Evolutionary conservation across 2,797 vertebrate species (phyloP), one percentile per base, ranked within the genome.

Genomic region (Fringilla coelebs): DNA sequence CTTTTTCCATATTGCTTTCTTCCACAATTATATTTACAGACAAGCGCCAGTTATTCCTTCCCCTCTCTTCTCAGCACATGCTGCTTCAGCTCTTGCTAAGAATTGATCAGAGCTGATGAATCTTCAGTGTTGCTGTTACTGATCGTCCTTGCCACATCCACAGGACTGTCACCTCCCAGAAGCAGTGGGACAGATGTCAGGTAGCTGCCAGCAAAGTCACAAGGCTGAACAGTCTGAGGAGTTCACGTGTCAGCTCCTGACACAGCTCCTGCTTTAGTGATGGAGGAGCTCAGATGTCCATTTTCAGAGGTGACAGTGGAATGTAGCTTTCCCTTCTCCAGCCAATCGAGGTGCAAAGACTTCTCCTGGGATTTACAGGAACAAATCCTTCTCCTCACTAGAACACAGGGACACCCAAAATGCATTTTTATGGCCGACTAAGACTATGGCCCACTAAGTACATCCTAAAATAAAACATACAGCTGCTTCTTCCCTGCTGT

Each of bases 21-120:
- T 80, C 76, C 87, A 67, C 89, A 86, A 82, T 96, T 94, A 90
- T 62, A 94, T 95, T 95, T 96, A 94, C 80, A 48, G 91, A 71
- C 82, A 79, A 90, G 77, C 24, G 9, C 84, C 96, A 96, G 46
- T 94, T 95, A 94, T 82, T 89, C 61, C 88, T 75, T 87, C 41
- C 54, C 65, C 78, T 72, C 61, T 92, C 83, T 91, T 67, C 73
- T 86, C 77, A 38, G 77, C 75, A 54, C 79, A 4, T 32, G 89
- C 93, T 76, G 80, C 67, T 79, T 82, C 85, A 90, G 85, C 86
- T 90, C 61, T 81, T 84, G 78, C 74, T 85, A 28, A 77, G 93
- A 75, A 87, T 80, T 87, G 86, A 77, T 92, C 93, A 76, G 72
- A 79, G 57, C 63, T 73, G 70, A 73, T 20, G 70, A 73, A 26